Evolutionary conservation across 2,888 invertebrate genomes (phyloP).

Genomic region (Agrotis puta): DNA sequence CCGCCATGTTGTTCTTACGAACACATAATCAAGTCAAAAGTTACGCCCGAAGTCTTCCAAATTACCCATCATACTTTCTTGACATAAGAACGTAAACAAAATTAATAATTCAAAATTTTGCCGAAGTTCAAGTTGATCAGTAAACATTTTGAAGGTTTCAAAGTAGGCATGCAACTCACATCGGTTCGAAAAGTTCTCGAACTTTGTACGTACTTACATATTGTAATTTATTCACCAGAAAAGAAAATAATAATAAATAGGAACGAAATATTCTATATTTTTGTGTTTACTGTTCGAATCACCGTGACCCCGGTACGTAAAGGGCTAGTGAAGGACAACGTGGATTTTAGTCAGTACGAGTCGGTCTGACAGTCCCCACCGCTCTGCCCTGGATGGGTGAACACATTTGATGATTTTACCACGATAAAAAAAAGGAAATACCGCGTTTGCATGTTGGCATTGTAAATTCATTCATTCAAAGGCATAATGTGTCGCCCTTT

Average conservation of each 20-base stretch:
- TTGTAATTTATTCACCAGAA: conserved; percentile 28
- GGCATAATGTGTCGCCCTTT: too few relatives aligned
- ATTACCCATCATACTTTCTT: conserved; percentile 25
- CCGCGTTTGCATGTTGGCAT: too few relatives aligned
- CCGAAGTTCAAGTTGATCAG: conserved; percentile 45
- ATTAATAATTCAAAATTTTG: conserved; percentile 47
- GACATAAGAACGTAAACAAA: conserved; percentile 46
- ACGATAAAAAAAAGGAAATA: too few relatives aligned
- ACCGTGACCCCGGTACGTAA: too few relatives aligned
- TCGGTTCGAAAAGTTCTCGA: conserved; percentile 22
- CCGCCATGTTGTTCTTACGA: conserved; percentile 13
- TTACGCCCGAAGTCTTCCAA: conserved; percentile 7
- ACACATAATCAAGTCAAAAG: conserved; percentile 30
- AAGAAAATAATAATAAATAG: background rate
- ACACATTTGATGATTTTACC: too few relatives aligned
- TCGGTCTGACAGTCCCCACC: too few relatives aligned
- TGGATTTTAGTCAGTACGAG: too few relatives aligned
- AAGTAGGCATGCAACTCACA: conserved; percentile 32
- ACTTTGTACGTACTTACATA: conserved; percentile 30
- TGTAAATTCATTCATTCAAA: too few relatives aligned
- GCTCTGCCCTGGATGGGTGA: too few relatives aligned
- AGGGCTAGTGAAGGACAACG: too few relatives aligned
- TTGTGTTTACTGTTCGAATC: too few relatives aligned
- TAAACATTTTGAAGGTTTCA: conserved; percentile 35
- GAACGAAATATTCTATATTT: too few relatives aligned